Conservation (phyloP, 2,113 vertebrate species). For the Pygathrix nemaeus region DNA sequence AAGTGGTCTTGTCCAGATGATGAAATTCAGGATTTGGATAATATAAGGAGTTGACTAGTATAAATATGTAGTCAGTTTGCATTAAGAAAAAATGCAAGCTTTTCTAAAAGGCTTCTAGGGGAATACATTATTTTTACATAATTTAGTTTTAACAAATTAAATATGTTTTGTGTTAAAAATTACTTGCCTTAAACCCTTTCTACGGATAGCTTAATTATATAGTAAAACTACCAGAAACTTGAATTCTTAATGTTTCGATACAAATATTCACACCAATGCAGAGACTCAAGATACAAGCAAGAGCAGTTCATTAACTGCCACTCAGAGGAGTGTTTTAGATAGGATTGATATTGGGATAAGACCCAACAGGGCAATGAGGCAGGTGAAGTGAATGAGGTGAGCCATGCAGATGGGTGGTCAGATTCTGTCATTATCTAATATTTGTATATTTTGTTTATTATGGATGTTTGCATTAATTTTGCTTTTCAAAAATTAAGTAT, state of each 20-base stretch:
- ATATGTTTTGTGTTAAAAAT: not conserved
- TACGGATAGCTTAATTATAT: not conserved
- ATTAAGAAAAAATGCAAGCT: not conserved
- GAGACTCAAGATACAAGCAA: not conserved
- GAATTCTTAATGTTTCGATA: not conserved
- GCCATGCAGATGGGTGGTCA: not conserved
- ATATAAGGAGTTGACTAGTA: not conserved
- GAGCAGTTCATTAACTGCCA: not conserved
- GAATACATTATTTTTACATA: not conserved
- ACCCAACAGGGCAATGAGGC: accelerated
- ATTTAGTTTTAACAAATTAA: not conserved
- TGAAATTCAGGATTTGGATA: not conserved
- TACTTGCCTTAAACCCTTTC: not conserved
- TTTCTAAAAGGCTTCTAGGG: not conserved
- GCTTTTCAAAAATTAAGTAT: not conserved
- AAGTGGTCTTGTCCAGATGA: not conserved
- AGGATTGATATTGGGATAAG: not conserved
- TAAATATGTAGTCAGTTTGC: not conserved
- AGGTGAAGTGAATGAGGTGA: accelerated
- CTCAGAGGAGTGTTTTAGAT: not conserved
- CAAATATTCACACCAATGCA: not conserved
- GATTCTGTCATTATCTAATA: not conserved
- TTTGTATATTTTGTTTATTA: not conserved
- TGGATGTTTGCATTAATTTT: not conserved
- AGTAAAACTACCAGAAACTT: not conserved